phyloP scores from a whole-genome alignment of 2,888 invertebrate species.

The Rotaria sp. region DNA sequence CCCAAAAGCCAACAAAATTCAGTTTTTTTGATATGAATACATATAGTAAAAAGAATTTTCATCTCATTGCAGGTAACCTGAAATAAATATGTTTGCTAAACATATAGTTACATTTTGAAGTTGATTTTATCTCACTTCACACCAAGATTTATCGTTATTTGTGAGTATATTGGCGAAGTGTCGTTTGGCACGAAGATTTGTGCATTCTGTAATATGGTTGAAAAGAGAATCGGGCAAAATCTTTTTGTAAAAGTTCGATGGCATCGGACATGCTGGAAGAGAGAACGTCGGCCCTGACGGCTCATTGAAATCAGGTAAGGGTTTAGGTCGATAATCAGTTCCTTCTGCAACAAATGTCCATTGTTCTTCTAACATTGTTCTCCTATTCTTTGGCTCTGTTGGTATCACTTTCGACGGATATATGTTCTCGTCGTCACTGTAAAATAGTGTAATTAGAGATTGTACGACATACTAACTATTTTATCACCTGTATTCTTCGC shows the following conservation, averaged over 20 bases:
- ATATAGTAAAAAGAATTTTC: background rate
- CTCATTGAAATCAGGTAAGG: background rate
- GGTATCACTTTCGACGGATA: background rate
- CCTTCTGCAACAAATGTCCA: background rate
- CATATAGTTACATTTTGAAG: background rate
- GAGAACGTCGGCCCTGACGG: background rate
- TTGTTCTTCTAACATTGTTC: background rate
- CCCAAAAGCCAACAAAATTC: too few species aligned
- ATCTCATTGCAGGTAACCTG: background rate
- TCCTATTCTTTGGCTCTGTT: background rate
- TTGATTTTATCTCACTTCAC: background rate
- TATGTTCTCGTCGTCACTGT: background rate
- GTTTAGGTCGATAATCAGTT: background rate
- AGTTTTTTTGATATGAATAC: background rate
- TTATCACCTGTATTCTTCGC: background rate
- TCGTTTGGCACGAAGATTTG: background rate
- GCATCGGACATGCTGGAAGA: background rate
- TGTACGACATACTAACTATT: background rate
- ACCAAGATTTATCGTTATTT: background rate
- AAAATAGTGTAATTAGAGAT: background rate
- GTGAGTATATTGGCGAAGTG: background rate
- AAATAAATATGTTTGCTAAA: background rate
- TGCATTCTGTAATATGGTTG: background rate
- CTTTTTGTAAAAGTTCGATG: background rate
- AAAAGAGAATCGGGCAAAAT: background rate